These are phyloP conservation scores for Aphelocoma californica DNA, from an alignment of 2,797 vertebrate species.

Conservation along the genomic window DNA sequence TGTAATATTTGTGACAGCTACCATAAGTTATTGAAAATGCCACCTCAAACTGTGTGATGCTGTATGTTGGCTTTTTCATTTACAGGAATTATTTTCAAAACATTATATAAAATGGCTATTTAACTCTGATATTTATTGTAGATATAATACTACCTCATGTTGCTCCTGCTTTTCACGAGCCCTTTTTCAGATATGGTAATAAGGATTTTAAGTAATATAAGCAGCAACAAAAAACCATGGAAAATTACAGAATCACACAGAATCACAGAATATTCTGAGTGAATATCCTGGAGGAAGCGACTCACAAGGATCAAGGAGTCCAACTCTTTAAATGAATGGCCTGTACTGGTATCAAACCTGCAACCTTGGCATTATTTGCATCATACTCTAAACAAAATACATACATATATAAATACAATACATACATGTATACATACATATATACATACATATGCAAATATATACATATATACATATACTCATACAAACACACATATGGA, in stretches of 20 bases:
- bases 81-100: background rate
- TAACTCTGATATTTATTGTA: background rate
- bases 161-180: background rate
- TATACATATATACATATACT: too few species aligned
- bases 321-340: background rate
- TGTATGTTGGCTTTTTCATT: background rate
- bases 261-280: background rate
- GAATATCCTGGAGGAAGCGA: background rate
- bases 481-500: background rate
- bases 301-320: fast-evolving
- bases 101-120: background rate
- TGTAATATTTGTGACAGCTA: background rate
- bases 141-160: background rate
- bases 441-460: too few species aligned
- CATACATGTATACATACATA: background rate
- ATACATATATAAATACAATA: background rate
- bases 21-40: background rate
- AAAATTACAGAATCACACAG: background rate
- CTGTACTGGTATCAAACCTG: background rate
- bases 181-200: background rate
- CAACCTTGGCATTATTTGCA: background rate
- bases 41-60: background rate
- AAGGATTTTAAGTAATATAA: background rate
- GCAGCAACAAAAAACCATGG: background rate
- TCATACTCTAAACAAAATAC: background rate